Conservation (phyloP, 2,888 invertebrate genomes). For the Agriopis leucophaearia region DNA sequence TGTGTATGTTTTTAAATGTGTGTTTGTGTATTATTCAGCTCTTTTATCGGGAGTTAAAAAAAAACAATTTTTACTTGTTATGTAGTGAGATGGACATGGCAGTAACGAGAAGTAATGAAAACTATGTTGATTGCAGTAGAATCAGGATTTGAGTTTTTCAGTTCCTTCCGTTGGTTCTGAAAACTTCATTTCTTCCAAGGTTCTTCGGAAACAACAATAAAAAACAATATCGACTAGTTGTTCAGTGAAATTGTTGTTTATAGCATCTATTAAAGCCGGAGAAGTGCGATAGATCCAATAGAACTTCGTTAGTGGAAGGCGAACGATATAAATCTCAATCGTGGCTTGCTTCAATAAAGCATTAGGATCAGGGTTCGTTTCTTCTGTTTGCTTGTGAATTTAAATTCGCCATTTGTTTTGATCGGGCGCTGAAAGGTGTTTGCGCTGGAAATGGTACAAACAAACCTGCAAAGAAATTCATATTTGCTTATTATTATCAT, state of each 20-base stretch:
- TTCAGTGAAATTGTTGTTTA: constrained; percentile 62
- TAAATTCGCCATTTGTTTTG: constrained; percentile 17
- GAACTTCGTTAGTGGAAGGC: constrained; percentile 67
- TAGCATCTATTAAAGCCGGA: constrained; percentile 57
- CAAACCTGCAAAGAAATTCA: neutral
- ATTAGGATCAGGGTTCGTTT: constrained; percentile 51
- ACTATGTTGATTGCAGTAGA: no score
- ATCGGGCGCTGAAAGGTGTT: neutral
- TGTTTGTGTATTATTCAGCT: no score
- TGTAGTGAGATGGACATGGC: no score
- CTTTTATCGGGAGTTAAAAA: no score
- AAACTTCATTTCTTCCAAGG: neutral
- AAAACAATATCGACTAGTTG: constrained; percentile 52
- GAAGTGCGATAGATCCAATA: constrained; percentile 64
- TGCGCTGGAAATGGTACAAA: neutral
- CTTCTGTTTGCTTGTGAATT: constrained; percentile 36
- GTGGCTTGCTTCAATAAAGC: constrained; percentile 59
- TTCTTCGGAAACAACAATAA: constrained; percentile 22
- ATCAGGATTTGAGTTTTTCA: neutral
- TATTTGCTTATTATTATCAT: neutral
- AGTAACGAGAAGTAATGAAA: no score
- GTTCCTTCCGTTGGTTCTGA: neutral
- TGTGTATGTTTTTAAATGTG: no score
- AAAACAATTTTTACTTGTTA: no score
- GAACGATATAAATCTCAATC: constrained; percentile 65